Base-by-base conservation (phyloP, 2,113 vertebrate species). In the Amia ocellicauda region DNA sequence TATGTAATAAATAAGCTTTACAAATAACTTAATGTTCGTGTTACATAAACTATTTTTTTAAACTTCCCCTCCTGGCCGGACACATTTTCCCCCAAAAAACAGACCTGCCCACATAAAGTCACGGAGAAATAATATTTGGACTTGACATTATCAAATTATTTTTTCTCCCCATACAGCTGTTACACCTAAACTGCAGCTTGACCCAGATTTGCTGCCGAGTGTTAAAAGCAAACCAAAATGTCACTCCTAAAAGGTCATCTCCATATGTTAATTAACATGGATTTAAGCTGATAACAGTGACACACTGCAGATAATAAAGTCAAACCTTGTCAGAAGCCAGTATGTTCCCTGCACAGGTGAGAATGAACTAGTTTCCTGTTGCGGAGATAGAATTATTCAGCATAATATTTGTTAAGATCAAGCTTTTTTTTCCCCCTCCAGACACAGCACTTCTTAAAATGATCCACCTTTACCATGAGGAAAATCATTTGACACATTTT, bases 121-220 rank as follows among this genome's bases (percentile, higher is more conserved):
- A 60, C 27, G 47, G 24, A 45, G n/a, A n/a, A n/a, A 23, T 3
- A 60, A 60, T 17, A 47, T 47, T 27, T 16, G 24, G n/a, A 28
- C 27, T 31, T 40, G 16, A 40, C 19, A 19, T 7, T 14, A 14
- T 47, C 23, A 60, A n/a, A 60, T 60, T 60, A 60, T 42, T 22
- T n/a, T 23, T 28, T 47, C 17, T 28, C 27, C 28, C 19, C 58
- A 11, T 24, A 47, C 42, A 60, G 28, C 10, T 4, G 3, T 17
- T 26, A 13, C 2, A 11, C 19, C 57, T 67, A 75, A 80, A 76
- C 68, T 29, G 31, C 31, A 4, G 7, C 27, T 56, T 60, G 41
- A 20, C 58, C 20, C 41, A 43, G 58, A 60, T 42, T 17, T 45
- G 31, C 40, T 64, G 9, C 24, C 26, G 36, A 43, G 36, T 55